phyloP scores from a whole-genome alignment of 2,888 invertebrate genomes.

The Himalopsyche japonica region DNA sequence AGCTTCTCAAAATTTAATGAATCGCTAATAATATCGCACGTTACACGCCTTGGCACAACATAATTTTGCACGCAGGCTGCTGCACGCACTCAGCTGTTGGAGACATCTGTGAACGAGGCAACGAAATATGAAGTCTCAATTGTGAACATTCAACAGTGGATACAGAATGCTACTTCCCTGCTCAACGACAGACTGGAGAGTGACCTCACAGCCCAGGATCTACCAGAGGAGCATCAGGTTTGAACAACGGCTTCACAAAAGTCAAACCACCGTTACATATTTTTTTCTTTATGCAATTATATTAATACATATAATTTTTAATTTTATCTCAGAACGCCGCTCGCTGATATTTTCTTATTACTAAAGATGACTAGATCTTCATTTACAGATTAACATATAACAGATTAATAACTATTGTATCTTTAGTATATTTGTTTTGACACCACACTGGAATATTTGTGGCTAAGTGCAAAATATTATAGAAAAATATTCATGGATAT shows the following conservation, averaged over 20 bases:
- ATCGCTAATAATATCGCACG: neutral
- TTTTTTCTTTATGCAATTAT: too few relatives aligned
- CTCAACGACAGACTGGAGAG: slow-evolving; percentile 73
- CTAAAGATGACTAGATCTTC: too few relatives aligned
- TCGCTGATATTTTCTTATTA: too few relatives aligned
- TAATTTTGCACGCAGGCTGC: slow-evolving; percentile 54
- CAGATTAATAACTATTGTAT: too few relatives aligned
- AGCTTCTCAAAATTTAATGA: neutral
- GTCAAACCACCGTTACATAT: too few relatives aligned
- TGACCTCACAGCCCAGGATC: slow-evolving; percentile 77
- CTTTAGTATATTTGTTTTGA: too few relatives aligned
- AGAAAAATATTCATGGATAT: too few relatives aligned
- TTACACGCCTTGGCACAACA: slow-evolving; percentile 6
- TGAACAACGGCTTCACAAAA: slow-evolving; percentile 39
- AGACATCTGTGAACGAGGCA: slow-evolving; percentile 74
- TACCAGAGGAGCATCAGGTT: slow-evolving; percentile 76
- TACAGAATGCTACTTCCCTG: slow-evolving; percentile 68
- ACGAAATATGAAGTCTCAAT: slow-evolving; percentile 76
- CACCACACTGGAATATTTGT: too few relatives aligned
- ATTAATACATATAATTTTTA: too few relatives aligned
- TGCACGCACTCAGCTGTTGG: slow-evolving; percentile 64
- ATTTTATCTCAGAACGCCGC: too few relatives aligned
- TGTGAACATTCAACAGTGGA: slow-evolving; percentile 73
- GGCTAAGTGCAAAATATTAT: too few relatives aligned
- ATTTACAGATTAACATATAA: too few relatives aligned